phyloP scores from a whole-genome alignment of 2,113 vertebrate species.

The Oryzias javanicus region DNA sequence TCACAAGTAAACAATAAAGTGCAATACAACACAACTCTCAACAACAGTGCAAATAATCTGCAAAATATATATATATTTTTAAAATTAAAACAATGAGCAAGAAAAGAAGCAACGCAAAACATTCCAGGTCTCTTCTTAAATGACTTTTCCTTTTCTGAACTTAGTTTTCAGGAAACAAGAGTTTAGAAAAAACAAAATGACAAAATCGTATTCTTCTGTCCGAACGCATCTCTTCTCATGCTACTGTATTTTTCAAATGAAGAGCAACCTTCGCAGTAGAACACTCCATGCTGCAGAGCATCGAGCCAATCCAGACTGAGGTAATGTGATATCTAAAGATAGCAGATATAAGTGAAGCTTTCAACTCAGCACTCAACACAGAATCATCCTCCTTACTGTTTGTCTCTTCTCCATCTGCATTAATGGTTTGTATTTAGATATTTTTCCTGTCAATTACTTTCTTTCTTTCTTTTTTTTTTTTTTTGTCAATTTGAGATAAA shows the following conservation, averaged over 20 bases:
- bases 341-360: conserved; percentile 26
- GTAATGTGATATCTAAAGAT: conserved; percentile 52
- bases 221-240: conserved; percentile 31
- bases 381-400: conserved; percentile 29
- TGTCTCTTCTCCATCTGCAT: conserved; percentile 21
- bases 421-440: conserved; percentile 12
- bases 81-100: conserved; percentile 16
- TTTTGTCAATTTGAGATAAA: conserved; percentile 5
- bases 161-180: conserved; percentile 24
- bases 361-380: conserved; percentile 38
- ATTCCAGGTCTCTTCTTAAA: conserved; percentile 27
- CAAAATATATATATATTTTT: conserved; percentile 22
- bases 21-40: conserved; percentile 63
- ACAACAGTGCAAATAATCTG: conserved; percentile 42
- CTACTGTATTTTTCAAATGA: conserved; percentile 48
- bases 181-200: conserved; percentile 21
- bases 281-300: conserved; percentile 39
- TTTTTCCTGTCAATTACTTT: conserved; percentile 17
- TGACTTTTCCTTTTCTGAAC: conserved; percentile 30
- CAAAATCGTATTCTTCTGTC: conserved; percentile 34
- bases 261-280: conserved; percentile 29
- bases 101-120: conserved; percentile 36
- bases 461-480: no score
- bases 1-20: conserved; percentile 58
- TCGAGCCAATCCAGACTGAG: conserved; percentile 52